Evolutionary conservation across 1,140 invertebrate genomes (phyloP).

Genomic region (Laupala kohalensis): DNA sequence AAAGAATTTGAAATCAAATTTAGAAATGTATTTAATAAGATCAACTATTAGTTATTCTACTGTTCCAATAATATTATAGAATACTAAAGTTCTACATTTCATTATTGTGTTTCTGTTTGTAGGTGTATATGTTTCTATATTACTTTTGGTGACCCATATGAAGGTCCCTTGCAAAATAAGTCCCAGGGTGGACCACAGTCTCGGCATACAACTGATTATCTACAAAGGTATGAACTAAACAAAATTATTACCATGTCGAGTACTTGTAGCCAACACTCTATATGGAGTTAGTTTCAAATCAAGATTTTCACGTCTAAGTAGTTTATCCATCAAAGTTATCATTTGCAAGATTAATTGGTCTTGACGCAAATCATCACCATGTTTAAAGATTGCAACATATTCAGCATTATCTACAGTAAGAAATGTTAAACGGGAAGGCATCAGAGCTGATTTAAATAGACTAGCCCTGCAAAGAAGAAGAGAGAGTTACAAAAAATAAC

Average conservation of each 20-base stretch:
- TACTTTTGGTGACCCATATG: no score
- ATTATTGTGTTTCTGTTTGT: no score
- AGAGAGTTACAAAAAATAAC: not conserved
- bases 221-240: no score
- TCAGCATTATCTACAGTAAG: slow-evolving; percentile 65
- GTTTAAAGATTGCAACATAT: slow-evolving; percentile 96
- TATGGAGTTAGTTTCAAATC: slow-evolving; percentile 94
- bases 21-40: no score
- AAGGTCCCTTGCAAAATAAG: no score
- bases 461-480: slow-evolving; percentile 44
- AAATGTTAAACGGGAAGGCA: slow-evolving; percentile 94
- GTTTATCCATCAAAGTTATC: slow-evolving; percentile 95
- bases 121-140: no score
- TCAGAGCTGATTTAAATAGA: slow-evolving; percentile 92
- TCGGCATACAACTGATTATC: no score
- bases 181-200: no score
- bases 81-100: no score
- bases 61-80: no score
- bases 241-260: slow-evolving; percentile 59
- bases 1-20: no score
- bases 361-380: slow-evolving; percentile 96
- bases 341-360: slow-evolving; percentile 96
- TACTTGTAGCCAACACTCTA: slow-evolving; percentile 83
- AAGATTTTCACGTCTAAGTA: slow-evolving; percentile 82
- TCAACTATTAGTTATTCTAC: no score